A percentile compares a stretch with the other conserved stretches of the same genome.
Evolutionary conservation across 2,888 invertebrate species (phyloP).

Genomic region (Melieria omissa): DNA sequence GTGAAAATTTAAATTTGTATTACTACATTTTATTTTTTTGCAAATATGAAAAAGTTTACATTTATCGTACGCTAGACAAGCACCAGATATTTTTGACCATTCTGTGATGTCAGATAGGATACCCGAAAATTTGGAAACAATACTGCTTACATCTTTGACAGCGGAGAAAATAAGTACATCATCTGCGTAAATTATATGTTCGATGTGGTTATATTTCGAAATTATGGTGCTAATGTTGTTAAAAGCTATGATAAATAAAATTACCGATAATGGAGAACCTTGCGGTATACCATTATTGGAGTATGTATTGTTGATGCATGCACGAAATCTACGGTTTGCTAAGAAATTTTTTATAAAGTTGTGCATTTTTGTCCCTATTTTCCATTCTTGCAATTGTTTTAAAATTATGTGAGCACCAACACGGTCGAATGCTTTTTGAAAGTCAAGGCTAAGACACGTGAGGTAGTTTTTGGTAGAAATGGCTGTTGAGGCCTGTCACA

Average conservation of each 20-base stretch:
- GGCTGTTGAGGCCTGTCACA: background rate
- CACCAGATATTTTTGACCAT: background rate
- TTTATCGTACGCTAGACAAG: conserved; percentile 1
- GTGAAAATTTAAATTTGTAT: background rate
- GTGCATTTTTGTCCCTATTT: too few relatives aligned
- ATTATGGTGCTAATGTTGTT: too few relatives aligned
- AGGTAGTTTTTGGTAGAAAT: background rate
- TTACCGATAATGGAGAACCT: too few relatives aligned
- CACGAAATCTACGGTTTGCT: too few relatives aligned
- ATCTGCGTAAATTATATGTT: background rate
- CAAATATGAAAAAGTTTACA: conserved; percentile 2
- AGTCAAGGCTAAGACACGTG: background rate
- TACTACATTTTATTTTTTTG: background rate
- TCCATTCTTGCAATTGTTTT: too few relatives aligned
- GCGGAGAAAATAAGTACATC: background rate
- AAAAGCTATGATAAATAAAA: too few relatives aligned
- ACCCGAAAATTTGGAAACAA: background rate
- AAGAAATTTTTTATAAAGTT: too few relatives aligned
- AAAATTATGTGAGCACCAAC: too few relatives aligned
- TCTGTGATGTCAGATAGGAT: background rate
- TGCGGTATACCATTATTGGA: too few relatives aligned
- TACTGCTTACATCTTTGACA: background rate
- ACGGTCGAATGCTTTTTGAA: background rate
- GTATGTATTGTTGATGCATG: too few relatives aligned
- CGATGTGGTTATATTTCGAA: too few relatives aligned